phyloP scores from a whole-genome alignment of 1,140 invertebrate genomes.

The Euschistus heros region DNA sequence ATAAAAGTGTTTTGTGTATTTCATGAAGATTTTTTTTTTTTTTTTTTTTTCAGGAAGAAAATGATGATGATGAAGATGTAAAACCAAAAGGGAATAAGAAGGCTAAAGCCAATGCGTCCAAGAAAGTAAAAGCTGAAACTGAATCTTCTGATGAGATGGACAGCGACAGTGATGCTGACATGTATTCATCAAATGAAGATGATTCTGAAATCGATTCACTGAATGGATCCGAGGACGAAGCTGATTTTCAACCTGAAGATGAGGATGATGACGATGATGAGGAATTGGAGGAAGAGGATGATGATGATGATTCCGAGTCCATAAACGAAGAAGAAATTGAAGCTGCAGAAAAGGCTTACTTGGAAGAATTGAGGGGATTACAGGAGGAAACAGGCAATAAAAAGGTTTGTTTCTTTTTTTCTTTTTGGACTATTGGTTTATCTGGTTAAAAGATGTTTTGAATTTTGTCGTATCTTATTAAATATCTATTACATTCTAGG shows the following conservation, averaged over 20 bases:
- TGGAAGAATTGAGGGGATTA: background rate
- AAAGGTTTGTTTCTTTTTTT: background rate
- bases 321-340: constrained; percentile 28
- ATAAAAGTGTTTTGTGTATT: too few species aligned
- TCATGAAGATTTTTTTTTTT: too few species aligned
- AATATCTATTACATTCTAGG: too few species aligned
- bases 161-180: background rate
- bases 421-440: background rate
- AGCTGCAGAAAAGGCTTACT: constrained; percentile 27
- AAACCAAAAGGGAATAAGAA: background rate
- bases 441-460: background rate
- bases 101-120: background rate
- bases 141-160: background rate
- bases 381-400: background rate
- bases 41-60: background rate
- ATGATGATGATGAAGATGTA: constrained; percentile 21
- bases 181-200: background rate
- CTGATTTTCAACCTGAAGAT: background rate
- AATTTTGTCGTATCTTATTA: background rate
- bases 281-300: constrained; percentile 13
- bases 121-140: background rate
- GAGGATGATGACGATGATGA: constrained; percentile 12
- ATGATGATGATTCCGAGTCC: constrained; percentile 4
- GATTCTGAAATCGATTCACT: background rate
- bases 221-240: background rate